Percentiles rank a stretch among this genome's conserved stretches.
These are phyloP conservation scores for Lithophane leautieri DNA, from an alignment of 2,888 invertebrate genomes.

Conservation along the genomic window DNA sequence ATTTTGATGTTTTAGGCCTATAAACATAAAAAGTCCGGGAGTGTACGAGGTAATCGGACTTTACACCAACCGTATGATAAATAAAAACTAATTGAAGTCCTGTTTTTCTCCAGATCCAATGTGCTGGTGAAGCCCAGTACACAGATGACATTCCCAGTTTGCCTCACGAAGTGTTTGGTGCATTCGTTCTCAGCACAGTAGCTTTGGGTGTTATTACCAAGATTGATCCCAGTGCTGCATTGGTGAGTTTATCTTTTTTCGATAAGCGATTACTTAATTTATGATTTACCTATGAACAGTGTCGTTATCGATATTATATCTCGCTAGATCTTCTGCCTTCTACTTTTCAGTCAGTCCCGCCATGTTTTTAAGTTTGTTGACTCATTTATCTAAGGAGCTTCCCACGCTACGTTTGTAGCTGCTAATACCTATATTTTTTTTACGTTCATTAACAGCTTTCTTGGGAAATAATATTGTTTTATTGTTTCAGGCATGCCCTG, in stretches of 20 bases:
- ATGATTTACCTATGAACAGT: not conserved
- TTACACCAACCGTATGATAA: no score
- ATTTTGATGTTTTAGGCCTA: not conserved
- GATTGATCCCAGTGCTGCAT: conserved; percentile 90
- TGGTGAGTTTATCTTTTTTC: conserved; percentile 84
- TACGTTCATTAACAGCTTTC: not conserved
- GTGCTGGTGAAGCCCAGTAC: conserved; percentile 92
- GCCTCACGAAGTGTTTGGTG: conserved; percentile 92
- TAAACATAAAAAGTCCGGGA: no score
- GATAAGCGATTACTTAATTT: not conserved
- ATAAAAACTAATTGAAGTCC: not conserved
- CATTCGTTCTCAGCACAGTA: conserved; percentile 89
- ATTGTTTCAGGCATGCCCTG: conserved; percentile 88
- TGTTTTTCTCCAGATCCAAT: conserved; percentile 82
- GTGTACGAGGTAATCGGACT: no score
- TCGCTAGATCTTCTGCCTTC: not conserved
- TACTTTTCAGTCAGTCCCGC: not conserved
- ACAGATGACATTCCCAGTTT: conserved; percentile 90
- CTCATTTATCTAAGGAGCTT: not conserved
- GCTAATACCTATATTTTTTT: not conserved
- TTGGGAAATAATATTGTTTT: not conserved
- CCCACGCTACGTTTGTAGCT: not conserved
- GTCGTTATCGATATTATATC: not conserved
- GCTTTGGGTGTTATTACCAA: conserved; percentile 88
- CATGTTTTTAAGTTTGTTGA: not conserved